Evolutionary conservation across 2,113 vertebrate genomes (phyloP).

Genomic region (Tachysurus vachellii): DNA sequence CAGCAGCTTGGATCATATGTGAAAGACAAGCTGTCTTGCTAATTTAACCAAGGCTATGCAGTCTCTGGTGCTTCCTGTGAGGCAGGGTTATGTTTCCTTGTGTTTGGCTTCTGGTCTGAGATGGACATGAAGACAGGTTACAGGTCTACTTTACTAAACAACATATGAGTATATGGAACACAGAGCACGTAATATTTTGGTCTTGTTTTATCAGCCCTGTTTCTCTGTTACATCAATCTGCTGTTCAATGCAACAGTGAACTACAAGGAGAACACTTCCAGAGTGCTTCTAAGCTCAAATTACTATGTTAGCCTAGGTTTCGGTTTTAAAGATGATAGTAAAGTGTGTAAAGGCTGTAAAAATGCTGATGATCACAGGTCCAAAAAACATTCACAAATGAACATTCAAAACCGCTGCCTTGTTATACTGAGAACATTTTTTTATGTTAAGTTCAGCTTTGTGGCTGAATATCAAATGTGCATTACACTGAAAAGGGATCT

Average conservation of each 20-base stretch:
- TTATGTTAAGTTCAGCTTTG: background rate
- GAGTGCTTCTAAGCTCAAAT: slow-evolving; percentile 39
- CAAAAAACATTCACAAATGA: background rate
- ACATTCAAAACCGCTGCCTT: background rate
- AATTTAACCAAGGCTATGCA: background rate
- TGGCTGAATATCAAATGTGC: background rate
- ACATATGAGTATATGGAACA: slow-evolving; percentile 33
- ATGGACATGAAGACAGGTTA: background rate
- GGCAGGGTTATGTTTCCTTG: background rate
- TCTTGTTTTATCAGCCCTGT: slow-evolving; percentile 22
- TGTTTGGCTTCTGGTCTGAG: background rate
- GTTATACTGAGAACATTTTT: background rate
- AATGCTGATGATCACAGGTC: slow-evolving; percentile 1
- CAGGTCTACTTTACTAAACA: background rate
- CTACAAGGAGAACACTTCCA: slow-evolving; percentile 59
- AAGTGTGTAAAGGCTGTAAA: slow-evolving; percentile 64
- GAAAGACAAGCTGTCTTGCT: background rate
- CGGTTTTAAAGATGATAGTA: slow-evolving; percentile 61
- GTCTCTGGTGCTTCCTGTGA: background rate
- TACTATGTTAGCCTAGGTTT: background rate
- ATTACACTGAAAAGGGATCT: background rate
- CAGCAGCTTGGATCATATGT: background rate
- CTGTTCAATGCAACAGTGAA: slow-evolving; percentile 54
- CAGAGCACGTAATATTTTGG: slow-evolving; percentile 40
- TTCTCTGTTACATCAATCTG: slow-evolving; percentile 53